A percentile compares a stretch with the other conserved stretches of the same genome.
These are phyloP conservation scores for Diuraphis noxia DNA, from an alignment of 1,140 invertebrate species.

Conservation along the genomic window DNA sequence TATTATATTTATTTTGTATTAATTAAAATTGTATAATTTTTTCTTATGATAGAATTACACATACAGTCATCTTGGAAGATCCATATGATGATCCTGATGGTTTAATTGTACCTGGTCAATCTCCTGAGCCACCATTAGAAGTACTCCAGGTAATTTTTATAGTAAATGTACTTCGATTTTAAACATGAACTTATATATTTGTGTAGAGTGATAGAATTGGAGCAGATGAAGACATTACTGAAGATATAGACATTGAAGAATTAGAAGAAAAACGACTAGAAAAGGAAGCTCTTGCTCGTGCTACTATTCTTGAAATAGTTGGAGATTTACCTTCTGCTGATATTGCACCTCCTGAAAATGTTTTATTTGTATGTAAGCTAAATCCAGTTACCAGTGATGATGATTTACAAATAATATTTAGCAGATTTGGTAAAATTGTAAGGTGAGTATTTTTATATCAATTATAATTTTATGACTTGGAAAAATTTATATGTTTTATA, in stretches of 20 bases:
- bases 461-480: not conserved
- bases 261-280: conserved; percentile 86
- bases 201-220: conserved; percentile 82
- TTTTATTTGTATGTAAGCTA: conserved; percentile 99
- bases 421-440: conserved; percentile 91
- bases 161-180: not conserved
- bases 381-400: conserved; percentile 98
- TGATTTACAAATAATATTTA: conserved; percentile 97
- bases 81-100: conserved; percentile 88
- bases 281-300: conserved; percentile 92
- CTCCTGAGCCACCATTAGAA: conserved; percentile 83
- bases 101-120: conserved; percentile 76
- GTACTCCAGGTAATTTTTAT: conserved; percentile 65
- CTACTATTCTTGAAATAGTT: conserved; percentile 97
- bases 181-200: not conserved
- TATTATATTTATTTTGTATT: not conserved
- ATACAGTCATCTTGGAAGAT: conserved; percentile 96
- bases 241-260: conserved; percentile 81
- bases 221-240: conserved; percentile 88
- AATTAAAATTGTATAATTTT: not conserved
- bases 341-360: conserved; percentile 97
- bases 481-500: too few species aligned
- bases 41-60: conserved; percentile 75
- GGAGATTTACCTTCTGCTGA: conserved; percentile 97
- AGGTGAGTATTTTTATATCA: conserved; percentile 61